phyloP scores from a whole-genome alignment of 2,888 invertebrate genomes.

The Drosophila atripex region DNA sequence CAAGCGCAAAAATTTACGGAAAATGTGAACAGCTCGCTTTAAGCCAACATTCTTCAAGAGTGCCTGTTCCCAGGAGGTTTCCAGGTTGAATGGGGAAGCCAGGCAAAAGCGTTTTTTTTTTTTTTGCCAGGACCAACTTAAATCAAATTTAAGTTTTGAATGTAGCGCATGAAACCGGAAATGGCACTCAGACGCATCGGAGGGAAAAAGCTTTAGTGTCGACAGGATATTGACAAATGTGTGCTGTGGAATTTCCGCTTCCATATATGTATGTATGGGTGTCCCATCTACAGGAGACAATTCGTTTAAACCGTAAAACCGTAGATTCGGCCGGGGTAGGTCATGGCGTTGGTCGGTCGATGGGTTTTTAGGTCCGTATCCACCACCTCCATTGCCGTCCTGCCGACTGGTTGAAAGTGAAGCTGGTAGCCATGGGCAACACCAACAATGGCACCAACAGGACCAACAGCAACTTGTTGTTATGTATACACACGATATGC shows the following conservation, averaged over 20 bases:
- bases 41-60: conserved; percentile 33
- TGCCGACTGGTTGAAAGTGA: conserved; percentile 33
- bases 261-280: background rate
- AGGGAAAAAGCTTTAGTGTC: conserved; percentile 31
- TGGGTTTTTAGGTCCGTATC: background rate
- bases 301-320: conserved; percentile 59
- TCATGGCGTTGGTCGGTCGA: conserved; percentile 30
- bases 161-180: conserved; percentile 53
- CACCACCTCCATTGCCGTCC: background rate
- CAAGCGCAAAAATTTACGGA: conserved; percentile 44
- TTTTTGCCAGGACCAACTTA: conserved; percentile 41
- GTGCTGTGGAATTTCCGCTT: conserved; percentile 36
- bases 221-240: conserved; percentile 47
- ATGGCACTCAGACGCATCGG: conserved; percentile 28
- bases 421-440: conserved; percentile 41
- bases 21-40: conserved; percentile 54
- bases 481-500: conserved; percentile 37
- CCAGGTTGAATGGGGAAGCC: conserved; percentile 50
- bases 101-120: conserved; percentile 27
- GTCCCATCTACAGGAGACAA: conserved; percentile 52
- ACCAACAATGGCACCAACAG: conserved; percentile 37
- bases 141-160: conserved; percentile 62
- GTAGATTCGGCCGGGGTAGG: conserved; percentile 30
- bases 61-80: conserved; percentile 9
- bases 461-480: conserved; percentile 46